Base-by-base conservation (phyloP, 2,797 vertebrate genomes). In the Siniperca obscura region DNA sequence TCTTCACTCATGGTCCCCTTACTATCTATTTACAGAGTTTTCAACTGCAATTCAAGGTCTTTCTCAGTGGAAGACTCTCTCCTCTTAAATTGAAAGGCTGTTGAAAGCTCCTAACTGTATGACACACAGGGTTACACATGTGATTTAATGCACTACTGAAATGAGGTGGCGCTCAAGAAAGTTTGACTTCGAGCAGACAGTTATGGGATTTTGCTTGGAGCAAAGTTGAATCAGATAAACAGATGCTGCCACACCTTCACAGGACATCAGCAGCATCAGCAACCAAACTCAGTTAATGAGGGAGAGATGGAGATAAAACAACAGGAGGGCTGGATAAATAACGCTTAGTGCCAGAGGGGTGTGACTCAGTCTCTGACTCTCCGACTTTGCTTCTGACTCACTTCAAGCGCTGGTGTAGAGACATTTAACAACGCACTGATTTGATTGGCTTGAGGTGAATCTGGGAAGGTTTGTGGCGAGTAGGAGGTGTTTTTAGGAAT, bases 391-490 rank as follows among this genome's bases (percentile, higher is more conserved):
- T 81, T 81, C 53, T 78, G 80, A 84, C 76, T 89, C 60, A 73
- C 64, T 30, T 72, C 6, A 34, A 87, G 70, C 71, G 0, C 74
- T 38, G 78, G 64, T 70, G 78, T 80, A 7, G 62, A 72, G 62
- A 72, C 70, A 59, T 86, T 91, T 76, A 85, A 78, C 64, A 55
- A 30, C n/a, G 9, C 16, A 7, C 64, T 48, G 82, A 76, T 87
- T 82, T 87, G 81, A 89, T 84, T 74, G 88, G 68, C 88, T 83
- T 3, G 34, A 73, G 80, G 60, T 85, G 78, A 81, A 80, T 59
- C 44, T 55, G 53, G 42, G 59, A 67, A 65, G 67, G 56, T 52
- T 36, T 85, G 59, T 38, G 38, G 5, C 12, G 40, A 30, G 56
- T 52, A 46, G 44, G 38, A 61, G 64, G 65, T 2, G 5, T 64